A percentile compares a stretch with the other conserved stretches of the same genome.
Evolutionary conservation across 1,140 invertebrate species (phyloP).

Genomic region (Drosophila punjabiensis): DNA sequence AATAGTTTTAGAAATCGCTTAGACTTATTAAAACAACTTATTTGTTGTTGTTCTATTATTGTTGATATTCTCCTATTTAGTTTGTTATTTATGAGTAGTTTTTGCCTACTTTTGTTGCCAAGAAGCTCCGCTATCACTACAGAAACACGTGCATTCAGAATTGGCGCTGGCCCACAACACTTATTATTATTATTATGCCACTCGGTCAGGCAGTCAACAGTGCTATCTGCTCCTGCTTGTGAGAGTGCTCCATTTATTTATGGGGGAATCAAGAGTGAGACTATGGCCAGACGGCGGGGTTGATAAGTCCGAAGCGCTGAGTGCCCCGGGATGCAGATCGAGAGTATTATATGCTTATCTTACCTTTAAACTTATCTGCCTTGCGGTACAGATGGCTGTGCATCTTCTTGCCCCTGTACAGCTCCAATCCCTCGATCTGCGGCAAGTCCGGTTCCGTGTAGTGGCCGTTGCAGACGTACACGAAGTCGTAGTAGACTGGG

Average conservation of each 20-base stretch:
- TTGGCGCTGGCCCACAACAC: slow-evolving; percentile 2
- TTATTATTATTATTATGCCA: slow-evolving; percentile 44
- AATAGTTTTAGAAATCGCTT: no score
- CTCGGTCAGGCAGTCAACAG: slow-evolving; percentile 28
- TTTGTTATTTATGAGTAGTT: no score
- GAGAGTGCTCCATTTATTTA: slow-evolving; percentile 45
- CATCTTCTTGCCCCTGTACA: slow-evolving; percentile 90
- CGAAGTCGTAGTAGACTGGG: slow-evolving; percentile 90
- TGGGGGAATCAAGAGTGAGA: slow-evolving; percentile 22
- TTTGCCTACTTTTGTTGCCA: no score
- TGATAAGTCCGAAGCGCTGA: slow-evolving; percentile 14
- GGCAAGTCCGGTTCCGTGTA: slow-evolving; percentile 90
- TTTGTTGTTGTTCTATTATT: no score
- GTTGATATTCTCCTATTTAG: no score
- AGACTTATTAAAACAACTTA: no score
- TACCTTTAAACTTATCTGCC: slow-evolving; percentile 89
- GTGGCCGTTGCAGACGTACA: slow-evolving; percentile 95
- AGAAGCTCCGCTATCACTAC: slow-evolving; percentile 3
- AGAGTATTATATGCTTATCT: slow-evolving; percentile 1
- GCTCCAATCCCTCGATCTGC: slow-evolving; percentile 87
- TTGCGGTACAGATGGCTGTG: slow-evolving; percentile 95
- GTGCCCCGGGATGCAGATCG: neutral
- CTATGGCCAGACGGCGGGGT: slow-evolving; percentile 35
- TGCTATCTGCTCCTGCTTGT: slow-evolving; percentile 20
- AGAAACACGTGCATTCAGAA: slow-evolving; percentile 46